A percentile compares a stretch with the other conserved stretches of the same genome.
phyloP scores from a whole-genome alignment of 1,140 invertebrate genomes.

The Drosophila sp. region DNA sequence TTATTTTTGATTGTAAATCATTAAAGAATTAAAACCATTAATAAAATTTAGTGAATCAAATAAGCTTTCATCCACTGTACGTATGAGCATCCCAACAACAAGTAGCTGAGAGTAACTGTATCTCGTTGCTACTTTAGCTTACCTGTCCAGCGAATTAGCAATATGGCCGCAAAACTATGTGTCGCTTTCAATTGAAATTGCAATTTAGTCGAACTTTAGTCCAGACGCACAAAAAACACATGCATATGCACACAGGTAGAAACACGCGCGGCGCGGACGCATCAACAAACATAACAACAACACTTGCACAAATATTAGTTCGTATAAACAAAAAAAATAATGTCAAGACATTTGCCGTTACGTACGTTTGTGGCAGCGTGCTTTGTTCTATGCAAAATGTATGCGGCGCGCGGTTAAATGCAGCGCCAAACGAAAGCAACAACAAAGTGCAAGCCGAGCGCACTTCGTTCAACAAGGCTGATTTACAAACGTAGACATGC shows the following conservation, averaged over 20 bases:
- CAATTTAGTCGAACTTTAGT: conserved; percentile 54
- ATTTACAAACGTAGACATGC: too few species aligned
- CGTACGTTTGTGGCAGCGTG: conserved; percentile 12
- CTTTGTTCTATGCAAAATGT: conserved; percentile 45
- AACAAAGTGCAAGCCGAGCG: conserved; percentile 43
- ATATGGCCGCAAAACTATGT: conserved; percentile 50
- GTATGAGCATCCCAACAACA: conserved; percentile 49
- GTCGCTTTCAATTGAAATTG: conserved; percentile 71
- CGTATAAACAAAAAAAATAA: conserved; percentile 20
- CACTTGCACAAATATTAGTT: conserved; percentile 75
- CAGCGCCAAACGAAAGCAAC: conserved; percentile 54
- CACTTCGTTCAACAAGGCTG: not conserved
- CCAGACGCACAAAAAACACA: conserved; percentile 43
- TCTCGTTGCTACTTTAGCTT: conserved; percentile 43
- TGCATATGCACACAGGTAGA: conserved; percentile 20
- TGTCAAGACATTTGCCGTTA: conserved; percentile 19
- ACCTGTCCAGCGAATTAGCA: conserved; percentile 66
- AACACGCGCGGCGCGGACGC: conserved; percentile 41
- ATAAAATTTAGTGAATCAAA: too few species aligned
- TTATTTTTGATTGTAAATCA: too few species aligned
- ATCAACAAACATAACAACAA: conserved; percentile 36
- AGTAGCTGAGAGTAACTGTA: conserved; percentile 67
- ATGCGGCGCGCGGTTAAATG: conserved; percentile 37
- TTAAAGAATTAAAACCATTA: too few species aligned
- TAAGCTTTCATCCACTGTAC: not conserved